Evolutionary conservation across 2,113 vertebrate genomes (phyloP).

Genomic region (Herpailurus yagouaroundi): DNA sequence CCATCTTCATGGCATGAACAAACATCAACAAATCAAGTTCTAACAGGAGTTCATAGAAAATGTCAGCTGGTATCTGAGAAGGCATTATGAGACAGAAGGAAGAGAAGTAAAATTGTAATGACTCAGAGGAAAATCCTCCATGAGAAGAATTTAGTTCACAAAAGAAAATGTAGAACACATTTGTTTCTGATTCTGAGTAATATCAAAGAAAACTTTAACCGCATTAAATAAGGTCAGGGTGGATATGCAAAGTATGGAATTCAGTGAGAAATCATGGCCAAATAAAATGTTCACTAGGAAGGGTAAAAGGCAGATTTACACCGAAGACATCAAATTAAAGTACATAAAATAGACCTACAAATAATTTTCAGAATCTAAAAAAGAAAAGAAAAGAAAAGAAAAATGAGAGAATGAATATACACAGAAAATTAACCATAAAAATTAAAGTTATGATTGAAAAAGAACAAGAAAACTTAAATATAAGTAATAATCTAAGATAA

Average conservation of each 20-base stretch:
- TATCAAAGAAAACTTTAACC: not conserved
- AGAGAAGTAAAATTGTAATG: not conserved
- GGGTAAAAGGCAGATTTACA: not conserved
- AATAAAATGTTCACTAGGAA: not conserved
- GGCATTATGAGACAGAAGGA: not conserved
- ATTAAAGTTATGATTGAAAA: not conserved
- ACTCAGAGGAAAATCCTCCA: not conserved
- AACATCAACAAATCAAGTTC: not conserved
- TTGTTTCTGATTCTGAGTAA: slow-evolving; percentile 36
- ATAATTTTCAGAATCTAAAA: not conserved
- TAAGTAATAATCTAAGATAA: not conserved
- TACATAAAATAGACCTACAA: not conserved
- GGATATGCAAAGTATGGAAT: not conserved
- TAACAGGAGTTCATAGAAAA: not conserved
- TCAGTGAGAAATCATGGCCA: not conserved
- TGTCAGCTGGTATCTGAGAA: not conserved
- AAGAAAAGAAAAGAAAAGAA: not conserved
- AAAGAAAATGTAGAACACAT: slow-evolving; percentile 30
- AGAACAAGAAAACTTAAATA: not conserved
- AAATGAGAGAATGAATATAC: not conserved
- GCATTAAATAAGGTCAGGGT: not conserved
- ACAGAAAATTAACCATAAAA: not conserved
- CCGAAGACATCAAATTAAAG: not conserved
- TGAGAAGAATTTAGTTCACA: not conserved
- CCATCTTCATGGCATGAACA: not conserved